Evolutionary conservation across 2,888 invertebrate species (phyloP).

Genomic region (Parnassius smintheus): DNA sequence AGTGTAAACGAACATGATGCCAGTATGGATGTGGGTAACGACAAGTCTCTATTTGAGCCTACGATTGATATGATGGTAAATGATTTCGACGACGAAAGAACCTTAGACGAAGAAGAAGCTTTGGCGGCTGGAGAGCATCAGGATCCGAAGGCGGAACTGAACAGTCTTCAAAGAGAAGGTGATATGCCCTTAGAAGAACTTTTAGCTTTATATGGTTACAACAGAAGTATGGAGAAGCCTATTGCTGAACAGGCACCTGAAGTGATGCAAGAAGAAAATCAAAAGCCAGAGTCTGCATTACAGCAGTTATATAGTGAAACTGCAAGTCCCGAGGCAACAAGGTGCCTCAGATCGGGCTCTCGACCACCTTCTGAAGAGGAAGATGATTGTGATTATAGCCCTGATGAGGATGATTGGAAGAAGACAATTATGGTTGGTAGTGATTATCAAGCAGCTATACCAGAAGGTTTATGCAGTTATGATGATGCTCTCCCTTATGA

Average conservation of each 20-base stretch:
- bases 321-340: constrained; percentile 66
- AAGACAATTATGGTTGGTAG: constrained; percentile 98
- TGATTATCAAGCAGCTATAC: constrained; percentile 96
- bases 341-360: constrained; percentile 82
- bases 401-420: constrained; percentile 94
- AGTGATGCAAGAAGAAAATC: constrained; percentile 61
- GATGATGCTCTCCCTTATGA: constrained; percentile 97
- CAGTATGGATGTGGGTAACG: constrained; percentile 79
- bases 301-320: constrained; percentile 68
- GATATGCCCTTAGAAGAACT: constrained; percentile 98
- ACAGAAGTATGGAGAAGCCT: constrained; percentile 71
- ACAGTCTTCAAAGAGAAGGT: constrained; percentile 94
- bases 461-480: constrained; percentile 94
- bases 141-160: constrained; percentile 93
- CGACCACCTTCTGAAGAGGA: constrained; percentile 90
- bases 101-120: constrained; percentile 98
- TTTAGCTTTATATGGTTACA: constrained; percentile 92
- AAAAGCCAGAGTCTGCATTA: constrained; percentile 73
- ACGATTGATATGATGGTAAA: constrained; percentile 98
- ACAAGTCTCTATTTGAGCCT: constrained; percentile 90
- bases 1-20: constrained; percentile 79
- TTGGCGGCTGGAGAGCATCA: constrained; percentile 91
- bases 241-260: constrained; percentile 56
- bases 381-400: constrained; percentile 90
- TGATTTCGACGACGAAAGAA: constrained; percentile 98